Percentiles rank a stretch among this genome's conserved stretches.
These are phyloP conservation scores for Psilopsiagon aurifrons DNA, from an alignment of 2,113 vertebrate genomes.

Conservation along the genomic window DNA sequence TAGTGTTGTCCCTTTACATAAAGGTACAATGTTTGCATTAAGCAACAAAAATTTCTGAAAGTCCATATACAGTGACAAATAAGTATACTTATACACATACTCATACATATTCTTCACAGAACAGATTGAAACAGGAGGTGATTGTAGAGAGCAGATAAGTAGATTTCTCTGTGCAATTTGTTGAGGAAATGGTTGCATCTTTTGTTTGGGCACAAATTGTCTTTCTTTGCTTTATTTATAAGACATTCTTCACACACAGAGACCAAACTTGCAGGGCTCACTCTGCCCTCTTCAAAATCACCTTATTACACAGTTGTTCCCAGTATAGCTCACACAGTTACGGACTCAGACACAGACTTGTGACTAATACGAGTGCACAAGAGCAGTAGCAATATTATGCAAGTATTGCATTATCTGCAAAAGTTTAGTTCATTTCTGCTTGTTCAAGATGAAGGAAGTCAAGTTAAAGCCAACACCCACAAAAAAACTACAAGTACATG, in stretches of 20 bases:
- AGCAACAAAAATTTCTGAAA: not conserved
- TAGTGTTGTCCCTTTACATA: not conserved
- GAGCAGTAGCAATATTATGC: not conserved
- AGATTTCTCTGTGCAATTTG: not conserved
- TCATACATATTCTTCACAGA: not conserved
- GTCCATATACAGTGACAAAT: not conserved
- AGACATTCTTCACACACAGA: not conserved
- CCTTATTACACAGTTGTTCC: not conserved
- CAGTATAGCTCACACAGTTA: not conserved
- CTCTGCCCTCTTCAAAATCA: not conserved
- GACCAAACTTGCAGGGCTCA: not conserved
- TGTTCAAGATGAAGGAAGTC: not conserved
- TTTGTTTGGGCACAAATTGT: not conserved
- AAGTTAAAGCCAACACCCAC: not conserved
- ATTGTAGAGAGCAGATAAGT: not conserved
- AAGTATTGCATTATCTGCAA: not conserved
- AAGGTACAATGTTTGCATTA: not conserved
- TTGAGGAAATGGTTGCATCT: not conserved
- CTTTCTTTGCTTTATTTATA: not conserved
- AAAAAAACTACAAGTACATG: not conserved
- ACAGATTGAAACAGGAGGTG: not conserved
- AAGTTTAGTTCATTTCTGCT: not conserved
- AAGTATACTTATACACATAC: not conserved
- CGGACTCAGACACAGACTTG: not conserved
- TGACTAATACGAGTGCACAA: no score